Evolutionary conservation across 2,113 vertebrate genomes (phyloP), one percentile per base, ranked within the genome.

Genomic region (Seriola rivoliana): DNA sequence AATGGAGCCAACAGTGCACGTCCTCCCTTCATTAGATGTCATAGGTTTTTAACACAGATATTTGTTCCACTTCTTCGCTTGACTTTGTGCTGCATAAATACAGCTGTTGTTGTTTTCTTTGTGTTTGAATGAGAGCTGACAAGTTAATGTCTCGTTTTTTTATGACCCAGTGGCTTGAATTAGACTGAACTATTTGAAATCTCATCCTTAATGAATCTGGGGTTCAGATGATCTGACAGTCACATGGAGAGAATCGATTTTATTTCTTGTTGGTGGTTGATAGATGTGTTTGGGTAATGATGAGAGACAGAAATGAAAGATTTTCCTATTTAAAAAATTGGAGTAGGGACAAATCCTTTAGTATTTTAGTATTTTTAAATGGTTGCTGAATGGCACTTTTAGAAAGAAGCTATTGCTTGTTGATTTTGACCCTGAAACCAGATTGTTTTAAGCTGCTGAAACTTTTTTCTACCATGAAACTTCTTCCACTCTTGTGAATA

Each of bases 11-110:
- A 14, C 64, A 14, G 29, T 8, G 50, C 14, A 1, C 4, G 1
- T 17, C 82, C 48, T 72, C 71, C 38, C 66, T n/a, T 82, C 75
- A 40, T 75, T 57, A 78, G 52, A 42, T 1, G 0, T 16, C 16
- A 7, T 19, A 7, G 23, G 54, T 69, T 23, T 19, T 58, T n/a
- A 5, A 42, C 16, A 14, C 25, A 21, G 42, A 14, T 23, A 11
- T 32, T 44, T 68, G 50, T 75, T 82, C 65, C 65, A 23, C 10
- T 25, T 34, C 46, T 66, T 54, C 17, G 23, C 21, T 8, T 14
- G 14, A 7, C 52, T 23, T 25, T 16, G 16, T 62, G 34, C 64
- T 23, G 12, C 10, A 5, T 40, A 7, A 63, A 52, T 36, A 3
- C 0, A 46, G 52, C 2, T 23, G 1, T 6, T 4, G 19, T 34